Evolutionary conservation across 1,140 invertebrate species (phyloP), one percentile per base, ranked within the genome.

Genomic region (Arctopsyche grandis): DNA sequence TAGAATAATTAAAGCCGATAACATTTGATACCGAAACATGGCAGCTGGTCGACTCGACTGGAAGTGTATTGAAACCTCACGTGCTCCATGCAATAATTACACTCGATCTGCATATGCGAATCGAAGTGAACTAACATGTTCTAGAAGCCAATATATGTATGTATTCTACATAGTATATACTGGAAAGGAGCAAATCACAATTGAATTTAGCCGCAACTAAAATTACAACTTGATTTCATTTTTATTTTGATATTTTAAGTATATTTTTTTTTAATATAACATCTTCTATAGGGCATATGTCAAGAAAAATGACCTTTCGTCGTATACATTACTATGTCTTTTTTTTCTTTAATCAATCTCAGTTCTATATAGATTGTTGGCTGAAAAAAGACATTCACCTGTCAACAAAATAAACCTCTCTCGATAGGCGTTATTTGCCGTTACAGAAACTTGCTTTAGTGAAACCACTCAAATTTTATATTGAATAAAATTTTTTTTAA

Each of bases 51-150:
- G 21, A 66, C 21, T 38, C 38, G 52, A 56, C 14, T 10, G 69
- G 69, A 71, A 46, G 16, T 38, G 29, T 71, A 71, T 46, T 71
- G 69, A 71, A 71, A 71, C 69, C 69, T 71, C 69, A 71, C 69
- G 69, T 71, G 69, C 69, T 46, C 9, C 9, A 38, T 46, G 12
- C 44, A 38, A 71, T 71, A 21, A 26, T 24, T 26, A 38, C 29
- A 43, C 9, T 10, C 66, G 24, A 38, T 38, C 29, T 38, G n/a
- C n/a, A n/a, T n/a, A 38, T 38, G 1, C 66, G 24, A 14, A 26
- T 12, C 29, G 66, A 43, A 69, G 66, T 69, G 29, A 5, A 69
- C 66, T 69, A 69, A 29, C 29, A 24, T n/a, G n/a, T n/a, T n/a
- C 14, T 56, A 56, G 52, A 56, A 4, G 4, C n/a, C 14, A 56